Percentiles rank a stretch among this genome's conserved stretches.
Conservation (phyloP, 2,888 invertebrate genomes). For the Rugalucina vietnamica region DNA sequence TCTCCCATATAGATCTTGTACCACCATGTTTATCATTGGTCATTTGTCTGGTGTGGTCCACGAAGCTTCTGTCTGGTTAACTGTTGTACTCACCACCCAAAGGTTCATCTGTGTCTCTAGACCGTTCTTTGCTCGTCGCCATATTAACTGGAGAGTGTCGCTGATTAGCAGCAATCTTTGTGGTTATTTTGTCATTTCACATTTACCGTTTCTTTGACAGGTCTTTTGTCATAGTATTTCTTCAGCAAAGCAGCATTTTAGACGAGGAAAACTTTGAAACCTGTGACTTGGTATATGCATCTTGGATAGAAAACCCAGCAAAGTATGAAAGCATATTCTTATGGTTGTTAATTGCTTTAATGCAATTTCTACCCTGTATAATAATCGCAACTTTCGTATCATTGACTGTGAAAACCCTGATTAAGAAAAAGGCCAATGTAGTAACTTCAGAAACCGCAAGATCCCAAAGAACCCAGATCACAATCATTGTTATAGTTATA, state of each 20-base stretch:
- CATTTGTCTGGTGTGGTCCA: background rate
- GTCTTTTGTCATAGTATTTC: too few species aligned
- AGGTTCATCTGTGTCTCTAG: background rate
- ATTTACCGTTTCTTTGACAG: constrained; percentile 2
- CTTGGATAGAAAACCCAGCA: background rate
- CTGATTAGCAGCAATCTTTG: background rate
- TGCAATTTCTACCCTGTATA: background rate
- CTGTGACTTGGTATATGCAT: background rate
- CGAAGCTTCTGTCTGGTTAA: background rate
- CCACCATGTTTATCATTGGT: background rate
- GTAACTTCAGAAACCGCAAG: too few species aligned
- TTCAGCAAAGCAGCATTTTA: too few species aligned
- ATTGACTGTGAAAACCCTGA: background rate
- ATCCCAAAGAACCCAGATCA: background rate
- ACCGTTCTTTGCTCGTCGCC: background rate
- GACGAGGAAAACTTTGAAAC: too few species aligned
- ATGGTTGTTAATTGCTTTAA: background rate
- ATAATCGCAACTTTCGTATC: background rate
- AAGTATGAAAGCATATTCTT: background rate
- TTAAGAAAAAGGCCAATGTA: background rate
- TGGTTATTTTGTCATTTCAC: background rate
- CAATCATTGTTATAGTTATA: background rate
- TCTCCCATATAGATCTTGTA: background rate
- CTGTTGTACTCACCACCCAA: background rate
- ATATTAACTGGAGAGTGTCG: background rate